Conservation (phyloP, 2,113 vertebrate genomes). For the Micronycteris hirsuta region DNA sequence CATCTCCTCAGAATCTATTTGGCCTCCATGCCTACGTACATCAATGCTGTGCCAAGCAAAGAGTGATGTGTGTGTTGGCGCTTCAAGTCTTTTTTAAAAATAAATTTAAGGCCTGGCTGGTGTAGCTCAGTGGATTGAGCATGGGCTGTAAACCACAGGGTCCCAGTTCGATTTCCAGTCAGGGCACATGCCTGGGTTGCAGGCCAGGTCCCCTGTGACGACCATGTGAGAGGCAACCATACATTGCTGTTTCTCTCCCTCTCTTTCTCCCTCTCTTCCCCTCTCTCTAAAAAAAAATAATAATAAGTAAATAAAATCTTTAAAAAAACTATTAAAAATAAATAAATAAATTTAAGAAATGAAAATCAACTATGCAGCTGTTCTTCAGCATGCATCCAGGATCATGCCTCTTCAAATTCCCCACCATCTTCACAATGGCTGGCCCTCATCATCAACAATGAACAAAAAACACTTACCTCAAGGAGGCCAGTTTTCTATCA, state of each 20-base stretch:
- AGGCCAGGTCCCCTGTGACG: no score
- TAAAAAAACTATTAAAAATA: no score
- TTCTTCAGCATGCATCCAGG: neutral
- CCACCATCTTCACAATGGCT: slow-evolving; percentile 10
- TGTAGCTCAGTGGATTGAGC: no score
- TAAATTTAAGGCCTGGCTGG: neutral
- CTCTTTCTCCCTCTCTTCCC: no score
- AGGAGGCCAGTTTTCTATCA: neutral
- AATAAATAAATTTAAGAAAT: neutral
- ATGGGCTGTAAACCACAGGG: no score
- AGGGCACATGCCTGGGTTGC: no score
- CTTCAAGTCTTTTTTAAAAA: neutral
- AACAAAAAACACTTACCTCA: slow-evolving; percentile 37
- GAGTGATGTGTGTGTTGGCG: neutral
- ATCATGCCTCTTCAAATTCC: neutral
- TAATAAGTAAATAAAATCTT: no score
- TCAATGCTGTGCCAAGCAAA: slow-evolving; percentile 33
- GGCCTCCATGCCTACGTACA: slow-evolving; percentile 20
- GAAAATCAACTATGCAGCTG: neutral
- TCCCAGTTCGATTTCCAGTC: no score
- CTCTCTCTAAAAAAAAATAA: no score
- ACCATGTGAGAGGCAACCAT: no score
- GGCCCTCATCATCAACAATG: neutral
- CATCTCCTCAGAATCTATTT: slow-evolving; percentile 37
- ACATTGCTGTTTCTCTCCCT: no score